These are phyloP conservation scores for Apantesis nais DNA, from an alignment of 2,888 invertebrate genomes.

Conservation along the genomic window DNA sequence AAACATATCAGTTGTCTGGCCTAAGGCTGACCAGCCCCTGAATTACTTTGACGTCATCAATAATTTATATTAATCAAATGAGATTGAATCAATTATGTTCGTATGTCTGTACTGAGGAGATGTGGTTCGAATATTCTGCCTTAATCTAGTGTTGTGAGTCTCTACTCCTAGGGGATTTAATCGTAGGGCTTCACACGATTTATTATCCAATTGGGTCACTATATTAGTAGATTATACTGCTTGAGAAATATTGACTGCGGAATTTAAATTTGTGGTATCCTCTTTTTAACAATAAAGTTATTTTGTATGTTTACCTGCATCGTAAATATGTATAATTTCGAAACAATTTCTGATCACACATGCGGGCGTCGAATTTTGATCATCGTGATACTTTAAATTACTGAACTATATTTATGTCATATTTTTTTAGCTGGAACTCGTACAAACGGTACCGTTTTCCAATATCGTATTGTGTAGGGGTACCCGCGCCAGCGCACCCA, in stretches of 20 bases:
- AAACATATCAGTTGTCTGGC: not conserved
- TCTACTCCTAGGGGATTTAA: conserved; percentile 42
- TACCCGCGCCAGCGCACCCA: no score
- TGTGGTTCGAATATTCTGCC: conserved; percentile 37
- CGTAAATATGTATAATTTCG: no score
- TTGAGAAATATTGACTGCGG: conserved; percentile 24
- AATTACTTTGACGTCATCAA: not conserved
- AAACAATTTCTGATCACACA: no score
- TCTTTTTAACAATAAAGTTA: not conserved
- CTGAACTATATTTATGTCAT: not conserved
- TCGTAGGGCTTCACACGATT: conserved; percentile 42
- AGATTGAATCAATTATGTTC: conserved; percentile 6
- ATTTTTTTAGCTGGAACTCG: no score
- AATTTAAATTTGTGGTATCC: conserved; percentile 9
- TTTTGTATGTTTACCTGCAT: not conserved
- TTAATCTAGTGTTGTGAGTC: conserved; percentile 33
- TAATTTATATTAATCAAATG: not conserved
- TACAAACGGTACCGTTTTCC: no score
- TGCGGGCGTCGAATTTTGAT: no score
- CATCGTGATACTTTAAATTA: not conserved
- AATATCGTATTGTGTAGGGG: no score
- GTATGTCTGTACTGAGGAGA: conserved; percentile 5
- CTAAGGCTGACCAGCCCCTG: not conserved
- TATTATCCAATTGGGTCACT: conserved; percentile 44
- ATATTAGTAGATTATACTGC: conserved; percentile 26